Evolutionary conservation across 92 coral and sea anemone genomes (phyloP).

Genomic region (Porites lobata): DNA sequence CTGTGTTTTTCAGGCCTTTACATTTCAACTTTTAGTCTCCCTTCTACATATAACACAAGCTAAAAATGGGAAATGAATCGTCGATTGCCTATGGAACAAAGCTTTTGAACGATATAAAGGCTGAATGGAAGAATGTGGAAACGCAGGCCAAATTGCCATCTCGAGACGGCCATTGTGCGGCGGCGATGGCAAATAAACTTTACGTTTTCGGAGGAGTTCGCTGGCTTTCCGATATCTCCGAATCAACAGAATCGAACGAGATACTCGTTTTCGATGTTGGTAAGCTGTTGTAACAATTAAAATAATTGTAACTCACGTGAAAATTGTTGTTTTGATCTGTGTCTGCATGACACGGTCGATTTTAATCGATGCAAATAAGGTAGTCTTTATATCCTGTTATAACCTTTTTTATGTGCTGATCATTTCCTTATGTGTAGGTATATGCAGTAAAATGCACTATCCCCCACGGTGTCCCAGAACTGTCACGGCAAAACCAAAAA

Average conservation of each 20-base stretch:
- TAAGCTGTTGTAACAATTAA: slow-evolving; percentile 17
- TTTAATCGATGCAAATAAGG: neutral
- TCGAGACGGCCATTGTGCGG: slow-evolving; percentile 90
- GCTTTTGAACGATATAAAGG: slow-evolving; percentile 69
- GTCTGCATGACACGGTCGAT: neutral
- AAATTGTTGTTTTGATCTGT: neutral
- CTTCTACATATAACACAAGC: neutral
- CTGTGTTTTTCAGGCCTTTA: neutral
- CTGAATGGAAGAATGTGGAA: slow-evolving; percentile 74
- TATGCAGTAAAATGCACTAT: no score
- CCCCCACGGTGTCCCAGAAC: no score
- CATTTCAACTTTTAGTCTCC: neutral
- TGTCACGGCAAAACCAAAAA: no score
- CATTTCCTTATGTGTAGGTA: no score
- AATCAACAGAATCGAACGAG: slow-evolving; percentile 79
- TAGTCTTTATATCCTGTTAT: no score
- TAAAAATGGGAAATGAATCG: slow-evolving; percentile 82
- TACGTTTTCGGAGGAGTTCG: slow-evolving; percentile 86
- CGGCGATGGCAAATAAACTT: slow-evolving; percentile 69
- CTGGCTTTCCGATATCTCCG: slow-evolving; percentile 75
- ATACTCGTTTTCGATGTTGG: slow-evolving; percentile 78
- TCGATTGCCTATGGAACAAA: slow-evolving; percentile 75
- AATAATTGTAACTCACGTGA: no score
- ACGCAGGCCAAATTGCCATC: slow-evolving; percentile 53
- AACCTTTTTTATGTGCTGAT: no score